phyloP scores from a whole-genome alignment of 2,797 vertebrate genomes.

The Threskiornis aethiopicus region DNA sequence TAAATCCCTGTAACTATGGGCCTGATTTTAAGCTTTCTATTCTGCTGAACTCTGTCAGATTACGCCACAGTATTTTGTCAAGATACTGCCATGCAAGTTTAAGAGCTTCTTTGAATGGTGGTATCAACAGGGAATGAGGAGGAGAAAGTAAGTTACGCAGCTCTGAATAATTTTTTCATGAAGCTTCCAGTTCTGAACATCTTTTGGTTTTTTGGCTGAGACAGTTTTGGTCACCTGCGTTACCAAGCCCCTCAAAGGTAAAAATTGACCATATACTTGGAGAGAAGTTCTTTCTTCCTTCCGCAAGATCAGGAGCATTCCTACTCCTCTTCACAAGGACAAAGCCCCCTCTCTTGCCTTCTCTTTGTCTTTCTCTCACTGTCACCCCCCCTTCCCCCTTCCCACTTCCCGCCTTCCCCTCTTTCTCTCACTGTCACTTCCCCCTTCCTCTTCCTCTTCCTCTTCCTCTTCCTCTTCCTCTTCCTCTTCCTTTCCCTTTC shows the following conservation, averaged over 20 bases:
- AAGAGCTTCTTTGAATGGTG: neutral
- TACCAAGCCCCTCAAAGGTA: neutral
- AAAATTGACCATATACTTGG: neutral
- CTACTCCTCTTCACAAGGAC: neutral
- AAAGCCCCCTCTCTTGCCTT: neutral
- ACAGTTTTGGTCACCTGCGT: neutral
- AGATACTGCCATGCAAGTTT: neutral
- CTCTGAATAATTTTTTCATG: neutral
- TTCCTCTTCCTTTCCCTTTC: too few species aligned
- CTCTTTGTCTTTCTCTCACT: neutral
- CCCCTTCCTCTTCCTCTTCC: neutral
- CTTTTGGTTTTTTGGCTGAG: neutral
- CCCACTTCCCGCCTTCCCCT: too few species aligned
- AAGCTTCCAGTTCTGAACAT: neutral
- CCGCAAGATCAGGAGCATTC: neutral
- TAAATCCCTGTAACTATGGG: neutral
- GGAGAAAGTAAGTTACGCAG: neutral
- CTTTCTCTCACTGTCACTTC: too few species aligned
- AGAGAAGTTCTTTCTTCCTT: neutral
- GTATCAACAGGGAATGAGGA: neutral
- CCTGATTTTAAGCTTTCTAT: neutral
- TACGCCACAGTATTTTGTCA: neutral
- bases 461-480: too few species aligned
- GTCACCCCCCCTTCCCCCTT: rapidly evolving
- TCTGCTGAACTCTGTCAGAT: neutral